These are phyloP conservation scores for Brachirus orientalis DNA, from an alignment of 2,113 vertebrate genomes.

Conservation along the genomic window DNA sequence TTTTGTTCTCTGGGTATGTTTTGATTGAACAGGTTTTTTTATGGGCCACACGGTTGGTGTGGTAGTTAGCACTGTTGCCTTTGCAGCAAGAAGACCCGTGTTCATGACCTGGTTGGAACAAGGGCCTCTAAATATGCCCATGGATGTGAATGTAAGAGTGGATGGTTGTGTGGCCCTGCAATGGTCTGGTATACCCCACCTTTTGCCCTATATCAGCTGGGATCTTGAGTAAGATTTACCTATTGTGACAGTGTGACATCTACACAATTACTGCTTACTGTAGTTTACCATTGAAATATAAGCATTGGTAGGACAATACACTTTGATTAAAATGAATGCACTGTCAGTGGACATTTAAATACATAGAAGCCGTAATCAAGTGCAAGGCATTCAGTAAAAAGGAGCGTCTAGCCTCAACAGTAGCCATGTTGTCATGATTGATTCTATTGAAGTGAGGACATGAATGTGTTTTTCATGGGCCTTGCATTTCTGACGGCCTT, in stretches of 20 bases:
- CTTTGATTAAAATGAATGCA: constrained; percentile 57
- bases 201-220: no score
- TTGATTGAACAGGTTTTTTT: not conserved
- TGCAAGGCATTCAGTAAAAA: constrained; percentile 32
- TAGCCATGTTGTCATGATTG: constrained; percentile 63
- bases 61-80: no score
- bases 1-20: not conserved
- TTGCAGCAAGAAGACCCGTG: no score
- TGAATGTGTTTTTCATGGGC: constrained; percentile 56
- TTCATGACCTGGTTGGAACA: no score
- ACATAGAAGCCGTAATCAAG: constrained; percentile 50
- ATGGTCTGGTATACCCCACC: no score
- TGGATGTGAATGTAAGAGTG: no score
- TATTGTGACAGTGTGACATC: not conserved
- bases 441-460: constrained; percentile 62
- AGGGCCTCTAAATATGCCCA: no score
- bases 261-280: not conserved
- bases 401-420: constrained; percentile 25
- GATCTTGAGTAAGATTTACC: not conserved
- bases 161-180: no score
- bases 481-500: constrained; percentile 58
- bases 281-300: constrained; percentile 47
- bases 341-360: constrained; percentile 62
- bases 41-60: no score
- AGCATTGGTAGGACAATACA: constrained; percentile 27